phyloP scores from a whole-genome alignment of 1,140 invertebrate species.

The Aphelenchoides fujianensis region DNA sequence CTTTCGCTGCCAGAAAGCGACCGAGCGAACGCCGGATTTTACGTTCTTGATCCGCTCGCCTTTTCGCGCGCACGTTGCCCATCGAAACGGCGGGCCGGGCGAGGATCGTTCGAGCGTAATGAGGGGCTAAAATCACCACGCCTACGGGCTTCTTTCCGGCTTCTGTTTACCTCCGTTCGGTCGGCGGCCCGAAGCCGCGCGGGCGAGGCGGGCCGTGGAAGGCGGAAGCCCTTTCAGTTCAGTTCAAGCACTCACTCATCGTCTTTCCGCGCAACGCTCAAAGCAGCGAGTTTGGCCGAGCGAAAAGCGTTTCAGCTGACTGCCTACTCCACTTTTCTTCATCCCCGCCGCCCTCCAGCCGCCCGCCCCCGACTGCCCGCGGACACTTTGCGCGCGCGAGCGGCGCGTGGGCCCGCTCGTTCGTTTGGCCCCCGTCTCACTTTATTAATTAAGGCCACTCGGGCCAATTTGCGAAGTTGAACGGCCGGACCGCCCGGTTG shows the following conservation, averaged over 20 bases:
- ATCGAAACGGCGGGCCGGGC: not conserved
- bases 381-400: not conserved
- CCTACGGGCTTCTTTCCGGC: no score
- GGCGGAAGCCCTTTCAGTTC: not conserved
- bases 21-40: no score
- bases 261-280: no score
- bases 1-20: no score
- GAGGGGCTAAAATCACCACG: no score
- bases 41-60: no score
- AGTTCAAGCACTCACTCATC: not conserved
- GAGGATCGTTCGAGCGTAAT: no score
- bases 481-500: not conserved
- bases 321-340: not conserved
- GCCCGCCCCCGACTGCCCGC: no score
- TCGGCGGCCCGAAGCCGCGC: not conserved
- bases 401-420: no score
- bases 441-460: not conserved
- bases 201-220: no score
- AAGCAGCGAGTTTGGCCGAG: slow-evolving; percentile 1
- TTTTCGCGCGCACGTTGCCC: not conserved
- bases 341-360: no score
- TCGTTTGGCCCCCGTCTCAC: not conserved
- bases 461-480: not conserved
- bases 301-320: slow-evolving; percentile 2
- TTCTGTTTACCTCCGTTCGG: not conserved